Evolutionary conservation across 2,888 invertebrate species (phyloP), one percentile per base, ranked within the genome.

Genomic region (Emesis russula): DNA sequence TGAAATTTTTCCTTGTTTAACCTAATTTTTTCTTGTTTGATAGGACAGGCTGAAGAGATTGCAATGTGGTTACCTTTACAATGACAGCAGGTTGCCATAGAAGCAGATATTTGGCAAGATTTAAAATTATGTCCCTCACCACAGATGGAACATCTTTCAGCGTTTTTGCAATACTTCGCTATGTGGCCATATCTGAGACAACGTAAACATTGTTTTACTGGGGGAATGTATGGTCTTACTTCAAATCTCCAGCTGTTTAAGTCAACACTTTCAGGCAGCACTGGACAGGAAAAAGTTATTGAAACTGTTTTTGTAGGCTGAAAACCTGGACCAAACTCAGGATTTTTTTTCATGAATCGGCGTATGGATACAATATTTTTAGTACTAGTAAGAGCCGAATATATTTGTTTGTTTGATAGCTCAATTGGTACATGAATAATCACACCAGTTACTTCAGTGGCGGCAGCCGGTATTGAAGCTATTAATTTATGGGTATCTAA

Each of bases 81-180:
- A 68, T 88, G 73, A 53, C 68, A 66, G 63, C 88, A 85, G 13
- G 13, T 82, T 11, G 70, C 84, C 25, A 81, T 48, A 31, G 77
- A 33, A 13, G 68, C 38, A 4, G 41, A 36, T n/a, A 74, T 36
- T 25, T 18, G 63, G 48, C 88, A 88, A 11, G 58, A n/a, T 73
- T 83, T 85, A 31, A 77, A 86, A 71, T 73, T 78, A 48, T 88
- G 85, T n/a, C n/a, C 25, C 9, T 75, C 74, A 4, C 38, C 58
- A 76, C 83, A 86, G 15, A 90, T 83, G 9, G 85, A 82, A 31
- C 79, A 87, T 53, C 68, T 38, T 38, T 85, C 74, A n/a, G 76
- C n/a, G 38, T 87, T 89, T 44, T 89, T 89, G 78, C 87, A 87
- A 75, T 85, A 87, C 38, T 87, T 89, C 25, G 85, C 87, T 1